Percentiles rank a stretch among this genome's conserved stretches.
Conservation (phyloP, 2,113 vertebrate genomes). For the Halcyon senegalensis region DNA sequence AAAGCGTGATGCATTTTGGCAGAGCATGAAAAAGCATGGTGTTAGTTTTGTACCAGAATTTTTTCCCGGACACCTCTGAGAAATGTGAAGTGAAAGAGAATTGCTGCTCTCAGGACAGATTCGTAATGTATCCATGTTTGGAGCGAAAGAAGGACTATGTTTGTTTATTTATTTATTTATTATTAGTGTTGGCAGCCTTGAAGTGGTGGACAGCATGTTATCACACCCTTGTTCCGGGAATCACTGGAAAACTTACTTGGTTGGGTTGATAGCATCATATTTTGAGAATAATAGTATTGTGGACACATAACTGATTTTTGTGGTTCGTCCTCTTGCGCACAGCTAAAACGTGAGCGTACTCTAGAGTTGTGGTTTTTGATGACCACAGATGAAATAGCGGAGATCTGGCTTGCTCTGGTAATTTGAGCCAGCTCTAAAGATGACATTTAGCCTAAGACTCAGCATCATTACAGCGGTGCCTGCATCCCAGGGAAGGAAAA, state of each 20-base stretch:
- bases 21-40: neutral
- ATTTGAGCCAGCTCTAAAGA: neutral
- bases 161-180: neutral
- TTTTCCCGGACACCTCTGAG: neutral
- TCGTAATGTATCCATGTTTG: neutral
- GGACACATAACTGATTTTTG: neutral
- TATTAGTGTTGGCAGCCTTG: neutral
- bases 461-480: neutral
- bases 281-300: neutral
- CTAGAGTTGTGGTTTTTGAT: neutral
- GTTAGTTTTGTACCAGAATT: neutral
- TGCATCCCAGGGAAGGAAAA: neutral
- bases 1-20: neutral
- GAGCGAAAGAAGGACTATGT: neutral
- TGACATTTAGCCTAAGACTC: neutral
- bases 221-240: neutral
- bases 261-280: neutral
- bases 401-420: neutral
- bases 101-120: neutral
- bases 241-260: neutral
- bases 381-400: neutral
- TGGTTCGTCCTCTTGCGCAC: fast-evolving
- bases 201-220: neutral
- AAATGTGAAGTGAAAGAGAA: neutral
- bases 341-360: neutral